Evolutionary conservation across 2,888 invertebrate species (phyloP).

Genomic region (Polydrusus cervinus): DNA sequence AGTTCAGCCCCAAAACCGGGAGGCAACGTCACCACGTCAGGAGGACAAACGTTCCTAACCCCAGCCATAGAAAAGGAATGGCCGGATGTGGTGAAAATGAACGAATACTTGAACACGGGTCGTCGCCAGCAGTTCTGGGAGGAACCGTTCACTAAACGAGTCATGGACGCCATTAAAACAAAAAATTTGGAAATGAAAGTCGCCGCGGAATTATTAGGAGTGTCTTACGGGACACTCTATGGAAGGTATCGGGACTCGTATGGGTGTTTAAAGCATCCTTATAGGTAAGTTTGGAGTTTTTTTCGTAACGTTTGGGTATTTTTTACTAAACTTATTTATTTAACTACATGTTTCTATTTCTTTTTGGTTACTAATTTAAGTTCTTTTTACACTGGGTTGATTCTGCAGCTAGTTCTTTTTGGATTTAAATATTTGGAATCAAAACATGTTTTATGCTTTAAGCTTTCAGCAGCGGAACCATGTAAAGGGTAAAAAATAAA

Average conservation of each 20-base stretch:
- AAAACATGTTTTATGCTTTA: too few relatives aligned
- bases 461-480: too few relatives aligned
- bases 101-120: constrained; percentile 89
- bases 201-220: constrained; percentile 90
- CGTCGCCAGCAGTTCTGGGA: constrained; percentile 94
- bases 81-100: constrained; percentile 87
- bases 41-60: constrained; percentile 64
- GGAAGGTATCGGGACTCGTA: constrained; percentile 92
- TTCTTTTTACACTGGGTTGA: neutral
- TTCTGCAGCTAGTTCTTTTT: too few relatives aligned
- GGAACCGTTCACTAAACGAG: constrained; percentile 89
- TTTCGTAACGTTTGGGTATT: neutral
- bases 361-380: neutral
- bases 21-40: constrained; percentile 63
- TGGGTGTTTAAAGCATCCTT: constrained; percentile 90
- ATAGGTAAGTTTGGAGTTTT: constrained; percentile 76
- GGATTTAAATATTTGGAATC: too few relatives aligned
- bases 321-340: too few relatives aligned
- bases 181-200: constrained; percentile 96
- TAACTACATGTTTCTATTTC: too few relatives aligned
- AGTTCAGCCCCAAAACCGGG: constrained; percentile 12
- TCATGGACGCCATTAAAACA: constrained; percentile 92
- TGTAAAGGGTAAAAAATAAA: too few relatives aligned
- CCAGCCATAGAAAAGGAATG: constrained; percentile 70
- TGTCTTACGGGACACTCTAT: constrained; percentile 92